These are phyloP conservation scores for Syngnathus scovelli DNA, from an alignment of 2,113 vertebrate genomes.

Conservation along the genomic window DNA sequence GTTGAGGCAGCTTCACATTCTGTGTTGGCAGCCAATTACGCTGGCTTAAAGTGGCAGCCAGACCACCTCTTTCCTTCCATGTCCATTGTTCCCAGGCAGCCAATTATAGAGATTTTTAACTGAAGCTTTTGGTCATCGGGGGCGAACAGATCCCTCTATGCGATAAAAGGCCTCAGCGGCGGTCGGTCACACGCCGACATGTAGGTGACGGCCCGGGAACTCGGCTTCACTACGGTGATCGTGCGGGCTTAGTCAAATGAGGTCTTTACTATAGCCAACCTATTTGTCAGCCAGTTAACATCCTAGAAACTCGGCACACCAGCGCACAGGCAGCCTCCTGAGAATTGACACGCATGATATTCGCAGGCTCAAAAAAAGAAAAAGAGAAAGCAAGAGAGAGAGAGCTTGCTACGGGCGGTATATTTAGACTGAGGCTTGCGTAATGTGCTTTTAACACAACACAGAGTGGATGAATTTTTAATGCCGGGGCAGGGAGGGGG, in stretches of 20 bases:
- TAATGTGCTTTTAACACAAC: conserved; percentile 73
- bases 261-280: conserved; percentile 22
- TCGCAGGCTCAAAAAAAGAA: conserved; percentile 24
- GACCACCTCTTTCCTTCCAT: conserved; percentile 19
- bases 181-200: background rate
- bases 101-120: conserved; percentile 65
- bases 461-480: conserved; percentile 69
- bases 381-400: conserved; percentile 42
- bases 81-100: conserved; percentile 49
- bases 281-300: conserved; percentile 27
- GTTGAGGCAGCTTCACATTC: background rate
- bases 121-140: conserved; percentile 40
- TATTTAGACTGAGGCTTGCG: conserved; percentile 65
- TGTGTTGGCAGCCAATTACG: conserved; percentile 3
- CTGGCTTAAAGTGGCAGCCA: background rate
- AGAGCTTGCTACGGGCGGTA: conserved; percentile 46
- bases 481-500: conserved; percentile 40
- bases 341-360: conserved; percentile 37
- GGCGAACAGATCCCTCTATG: conserved; percentile 27
- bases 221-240: background rate
- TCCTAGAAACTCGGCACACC: background rate
- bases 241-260: background rate
- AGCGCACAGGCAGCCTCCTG: conserved; percentile 30
- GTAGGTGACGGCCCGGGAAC: background rate
- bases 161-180: conserved; percentile 26